Conservation (phyloP, 2,888 invertebrate species). For the Acleris sparsana region DNA sequence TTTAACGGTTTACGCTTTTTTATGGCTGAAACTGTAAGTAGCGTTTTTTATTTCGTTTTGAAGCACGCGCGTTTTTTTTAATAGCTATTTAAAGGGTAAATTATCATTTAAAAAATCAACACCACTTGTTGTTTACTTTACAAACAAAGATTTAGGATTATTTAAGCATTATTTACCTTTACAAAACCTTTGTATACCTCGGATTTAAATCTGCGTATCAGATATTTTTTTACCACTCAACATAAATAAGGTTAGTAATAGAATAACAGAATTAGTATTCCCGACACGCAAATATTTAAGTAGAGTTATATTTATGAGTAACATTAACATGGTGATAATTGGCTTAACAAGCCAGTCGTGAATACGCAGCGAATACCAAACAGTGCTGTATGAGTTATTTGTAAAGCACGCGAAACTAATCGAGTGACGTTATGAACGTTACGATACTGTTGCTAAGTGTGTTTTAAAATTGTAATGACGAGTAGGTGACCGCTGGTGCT, state of each 20-base stretch:
- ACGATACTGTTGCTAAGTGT: conserved; percentile 14
- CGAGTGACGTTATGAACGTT: not conserved
- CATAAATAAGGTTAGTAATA: conserved; percentile 1
- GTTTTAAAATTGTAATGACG: not conserved
- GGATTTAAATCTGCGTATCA: not conserved
- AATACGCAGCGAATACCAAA: conserved; percentile 22
- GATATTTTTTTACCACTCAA: not conserved
- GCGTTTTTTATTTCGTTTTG: too few species aligned
- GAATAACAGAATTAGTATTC: conserved; percentile 30
- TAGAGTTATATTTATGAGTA: conserved; percentile 32
- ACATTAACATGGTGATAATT: conserved; percentile 36
- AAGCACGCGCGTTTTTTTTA: too few species aligned
- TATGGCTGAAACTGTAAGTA: too few species aligned
- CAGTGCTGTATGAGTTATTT: conserved; percentile 4
- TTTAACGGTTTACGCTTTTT: too few species aligned
- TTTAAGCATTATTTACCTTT: not conserved
- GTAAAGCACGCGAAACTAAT: not conserved
- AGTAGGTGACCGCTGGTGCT: too few species aligned
- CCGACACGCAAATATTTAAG: conserved; percentile 36
- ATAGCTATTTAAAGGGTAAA: too few species aligned
- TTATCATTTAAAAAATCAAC: too few species aligned
- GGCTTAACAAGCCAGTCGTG: conserved; percentile 32
- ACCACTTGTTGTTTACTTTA: not conserved
- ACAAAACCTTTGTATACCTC: not conserved
- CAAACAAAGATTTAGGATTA: not conserved